Conservation (phyloP, 2,888 invertebrate genomes). For the Drosophila flavopinicola region DNA sequence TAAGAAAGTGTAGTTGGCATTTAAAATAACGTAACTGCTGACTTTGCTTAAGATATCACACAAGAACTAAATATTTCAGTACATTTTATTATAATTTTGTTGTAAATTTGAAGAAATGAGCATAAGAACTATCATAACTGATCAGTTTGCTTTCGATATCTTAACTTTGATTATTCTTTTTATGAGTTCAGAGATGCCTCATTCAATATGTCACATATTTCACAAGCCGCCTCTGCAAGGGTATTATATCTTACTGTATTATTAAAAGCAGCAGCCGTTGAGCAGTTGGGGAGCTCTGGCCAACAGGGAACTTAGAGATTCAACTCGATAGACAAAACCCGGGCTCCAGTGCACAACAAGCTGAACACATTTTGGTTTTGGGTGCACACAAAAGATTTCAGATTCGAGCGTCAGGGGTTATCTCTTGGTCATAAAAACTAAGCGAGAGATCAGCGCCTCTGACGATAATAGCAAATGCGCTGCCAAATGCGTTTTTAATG, state of each 20-base stretch:
- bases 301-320: conserved; percentile 14
- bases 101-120: too few species aligned
- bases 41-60: not conserved
- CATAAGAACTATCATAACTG: too few species aligned
- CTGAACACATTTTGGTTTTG: conserved; percentile 27
- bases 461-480: conserved; percentile 1
- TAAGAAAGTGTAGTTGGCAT: too few species aligned
- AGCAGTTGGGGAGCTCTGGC: conserved; percentile 24
- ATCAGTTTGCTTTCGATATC: too few species aligned
- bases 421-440: conserved; percentile 42
- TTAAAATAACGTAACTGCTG: not conserved
- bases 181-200: too few species aligned
- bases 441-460: conserved; percentile 12
- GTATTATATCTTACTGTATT: conserved; percentile 30
- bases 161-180: too few species aligned
- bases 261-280: conserved; percentile 38
- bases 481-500: conserved; percentile 59
- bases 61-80: too few species aligned
- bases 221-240: not conserved
- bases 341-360: conserved; percentile 8
- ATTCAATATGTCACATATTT: too few species aligned
- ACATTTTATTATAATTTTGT: too few species aligned
- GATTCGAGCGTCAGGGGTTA: conserved; percentile 24
- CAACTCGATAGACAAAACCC: conserved; percentile 28
- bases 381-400: not conserved